phyloP scores from a whole-genome alignment of 1,140 invertebrate genomes.

The Lamellibrachia luymesi region DNA sequence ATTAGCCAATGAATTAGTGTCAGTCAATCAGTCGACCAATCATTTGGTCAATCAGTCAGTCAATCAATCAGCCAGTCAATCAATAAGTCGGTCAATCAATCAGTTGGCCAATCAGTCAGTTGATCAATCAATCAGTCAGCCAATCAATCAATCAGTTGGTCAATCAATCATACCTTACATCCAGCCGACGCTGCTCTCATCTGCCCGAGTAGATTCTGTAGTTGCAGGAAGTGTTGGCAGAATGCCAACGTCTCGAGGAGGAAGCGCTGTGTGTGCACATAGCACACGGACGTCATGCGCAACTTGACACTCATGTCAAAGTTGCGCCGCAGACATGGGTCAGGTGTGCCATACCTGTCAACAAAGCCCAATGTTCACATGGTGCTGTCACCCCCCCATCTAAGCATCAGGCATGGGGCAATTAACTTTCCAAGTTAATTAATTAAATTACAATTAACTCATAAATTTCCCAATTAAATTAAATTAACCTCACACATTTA shows the following conservation, averaged over 20 bases:
- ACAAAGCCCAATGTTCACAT: background rate
- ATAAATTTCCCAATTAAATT: too few relatives aligned
- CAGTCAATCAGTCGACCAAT: background rate
- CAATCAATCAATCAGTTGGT: background rate
- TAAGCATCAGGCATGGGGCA: too few relatives aligned
- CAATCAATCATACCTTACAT: slow-evolving; percentile 41
- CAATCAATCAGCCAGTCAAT: background rate
- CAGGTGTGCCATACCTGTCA: slow-evolving; percentile 57
- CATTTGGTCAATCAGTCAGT: background rate
- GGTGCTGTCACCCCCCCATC: too few relatives aligned
- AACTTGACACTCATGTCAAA: slow-evolving; percentile 75
- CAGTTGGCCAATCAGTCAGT: background rate
- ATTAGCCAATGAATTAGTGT: too few relatives aligned
- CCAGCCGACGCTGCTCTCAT: slow-evolving; percentile 57
- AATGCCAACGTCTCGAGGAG: slow-evolving; percentile 82
- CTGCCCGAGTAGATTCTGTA: slow-evolving; percentile 71
- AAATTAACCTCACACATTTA: too few relatives aligned
- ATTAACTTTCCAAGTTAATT: too few relatives aligned
- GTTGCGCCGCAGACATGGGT: slow-evolving; percentile 58
- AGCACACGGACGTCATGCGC: slow-evolving; percentile 67
- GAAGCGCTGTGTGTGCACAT: slow-evolving; percentile 93
- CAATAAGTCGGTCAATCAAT: background rate
- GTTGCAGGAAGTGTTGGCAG: slow-evolving; percentile 79
- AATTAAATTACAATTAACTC: too few relatives aligned
- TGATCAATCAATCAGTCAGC: background rate